Conservation (phyloP, 2,888 invertebrate genomes). For the Morinoia aosen region DNA sequence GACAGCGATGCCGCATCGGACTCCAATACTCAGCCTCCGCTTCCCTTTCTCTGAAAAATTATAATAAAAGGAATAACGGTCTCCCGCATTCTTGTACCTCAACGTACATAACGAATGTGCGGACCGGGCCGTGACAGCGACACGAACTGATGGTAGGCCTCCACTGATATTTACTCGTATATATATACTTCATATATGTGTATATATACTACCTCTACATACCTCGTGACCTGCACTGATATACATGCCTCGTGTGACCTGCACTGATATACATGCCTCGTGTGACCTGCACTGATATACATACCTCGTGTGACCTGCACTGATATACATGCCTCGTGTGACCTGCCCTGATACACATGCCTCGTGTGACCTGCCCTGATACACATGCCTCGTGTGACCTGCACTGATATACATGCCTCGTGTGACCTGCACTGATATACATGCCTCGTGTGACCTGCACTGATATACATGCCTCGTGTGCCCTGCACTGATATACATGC, state of each 20-base stretch:
- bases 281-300: no score
- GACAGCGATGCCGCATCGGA: conserved; percentile 3
- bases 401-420: background rate
- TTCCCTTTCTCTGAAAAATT: background rate
- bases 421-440: background rate
- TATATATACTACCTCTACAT: no score
- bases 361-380: background rate
- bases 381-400: background rate
- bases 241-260: background rate
- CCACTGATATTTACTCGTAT: background rate
- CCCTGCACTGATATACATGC: background rate
- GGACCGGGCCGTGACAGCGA: background rate
- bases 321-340: background rate
- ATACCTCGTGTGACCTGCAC: background rate
- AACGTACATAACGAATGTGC: background rate
- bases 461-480: background rate
- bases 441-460: background rate
- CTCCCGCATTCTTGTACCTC: background rate
- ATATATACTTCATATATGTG: background rate
- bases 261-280: background rate
- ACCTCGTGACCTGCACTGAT: background rate
- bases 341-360: background rate
- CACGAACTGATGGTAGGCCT: background rate
- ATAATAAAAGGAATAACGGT: background rate
- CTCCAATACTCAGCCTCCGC: background rate